Base-by-base conservation (phyloP, 2,113 vertebrate genomes). In the Panthera tigris region DNA sequence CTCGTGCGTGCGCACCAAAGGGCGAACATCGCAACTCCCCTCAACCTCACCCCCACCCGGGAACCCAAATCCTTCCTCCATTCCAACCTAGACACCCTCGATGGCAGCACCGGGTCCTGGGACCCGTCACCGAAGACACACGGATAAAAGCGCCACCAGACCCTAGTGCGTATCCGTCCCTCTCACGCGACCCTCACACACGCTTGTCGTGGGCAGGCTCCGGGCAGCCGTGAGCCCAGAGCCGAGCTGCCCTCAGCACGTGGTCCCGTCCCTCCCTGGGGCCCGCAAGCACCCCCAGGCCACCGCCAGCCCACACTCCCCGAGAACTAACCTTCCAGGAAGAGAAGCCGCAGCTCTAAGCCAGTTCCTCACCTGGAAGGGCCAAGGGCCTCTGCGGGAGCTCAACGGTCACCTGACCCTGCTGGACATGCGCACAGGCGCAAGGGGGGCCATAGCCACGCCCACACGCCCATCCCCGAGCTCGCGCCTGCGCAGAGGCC, bases 361-460 rank as follows among this genome's bases (percentile, higher is more conserved):
- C 6, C 27, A 1, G 25, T 41, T 11, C 13, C 41, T 29, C 73
- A 16, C 5, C 6, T 5, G 15, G 5, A 41, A 41, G 3, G 6
- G 23, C 21, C 3, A 14, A 41, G 19, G 3, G 23, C 33, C 2
- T 12, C 5, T 0, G 21, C 0, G 4, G 5, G 21, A 23, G 11
- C 36, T 2, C 69, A 11, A 39, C 9, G 9, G 69, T 73, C 69
- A 13, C 4, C 19, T 39, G 69, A 39, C 36, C 69, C 21, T 25
- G 21, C 13, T 2, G 10, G 52, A 55, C 71, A 13, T 29, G 13
- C 23, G 39, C 25, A 6, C 41, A 45, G 7, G 41, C 25, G 41
- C 25, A 29, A 6, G n/a, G 41, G 39, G 15, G 73, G 25, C 21
- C 5, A 36, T 3, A 9, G 41, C 41, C 41, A 16, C 41, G 41